These are phyloP conservation scores for Cydia amplana DNA, from an alignment of 1,140 invertebrate genomes.

Conservation along the genomic window DNA sequence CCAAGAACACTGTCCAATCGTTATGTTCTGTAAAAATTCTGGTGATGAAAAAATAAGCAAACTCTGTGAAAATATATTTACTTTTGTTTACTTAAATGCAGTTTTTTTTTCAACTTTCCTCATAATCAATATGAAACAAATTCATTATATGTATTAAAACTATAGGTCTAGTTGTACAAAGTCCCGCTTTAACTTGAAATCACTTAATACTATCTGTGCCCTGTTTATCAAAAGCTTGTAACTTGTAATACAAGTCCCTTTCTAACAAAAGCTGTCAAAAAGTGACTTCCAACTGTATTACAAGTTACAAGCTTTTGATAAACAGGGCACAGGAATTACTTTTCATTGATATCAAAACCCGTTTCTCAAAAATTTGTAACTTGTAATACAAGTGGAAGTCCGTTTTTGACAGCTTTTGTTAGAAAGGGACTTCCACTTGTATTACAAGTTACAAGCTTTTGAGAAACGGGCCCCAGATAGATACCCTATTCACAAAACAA, in stretches of 20 bases:
- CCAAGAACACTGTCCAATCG: conserved; percentile 37
- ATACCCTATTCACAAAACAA: neutral
- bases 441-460: no score
- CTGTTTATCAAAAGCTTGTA: no score
- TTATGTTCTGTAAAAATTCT: conserved; percentile 44
- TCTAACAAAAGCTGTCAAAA: no score
- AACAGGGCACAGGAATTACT: neutral
- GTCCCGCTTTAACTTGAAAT: conserved; percentile 35
- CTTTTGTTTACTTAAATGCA: conserved; percentile 38
- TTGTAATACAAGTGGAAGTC: no score
- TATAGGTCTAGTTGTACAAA: conserved; percentile 35
- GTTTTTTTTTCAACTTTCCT: conserved; percentile 36
- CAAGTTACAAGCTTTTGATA: no score
- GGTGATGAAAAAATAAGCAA: conserved; percentile 43
- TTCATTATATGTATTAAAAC: conserved; percentile 12
- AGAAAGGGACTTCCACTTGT: no score
- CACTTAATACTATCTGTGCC: conserved; percentile 18
- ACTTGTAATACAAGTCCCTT: no score
- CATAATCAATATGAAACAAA: conserved; percentile 11
- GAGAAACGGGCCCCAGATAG: no score
- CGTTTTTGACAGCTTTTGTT: no score
- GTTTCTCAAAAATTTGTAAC: no score
- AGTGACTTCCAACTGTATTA: no score
- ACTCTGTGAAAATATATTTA: conserved; percentile 44
- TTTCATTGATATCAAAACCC: conserved; percentile 15